Evolutionary conservation across 1,140 invertebrate genomes (phyloP).

Genomic region (Drosophila takahashii): DNA sequence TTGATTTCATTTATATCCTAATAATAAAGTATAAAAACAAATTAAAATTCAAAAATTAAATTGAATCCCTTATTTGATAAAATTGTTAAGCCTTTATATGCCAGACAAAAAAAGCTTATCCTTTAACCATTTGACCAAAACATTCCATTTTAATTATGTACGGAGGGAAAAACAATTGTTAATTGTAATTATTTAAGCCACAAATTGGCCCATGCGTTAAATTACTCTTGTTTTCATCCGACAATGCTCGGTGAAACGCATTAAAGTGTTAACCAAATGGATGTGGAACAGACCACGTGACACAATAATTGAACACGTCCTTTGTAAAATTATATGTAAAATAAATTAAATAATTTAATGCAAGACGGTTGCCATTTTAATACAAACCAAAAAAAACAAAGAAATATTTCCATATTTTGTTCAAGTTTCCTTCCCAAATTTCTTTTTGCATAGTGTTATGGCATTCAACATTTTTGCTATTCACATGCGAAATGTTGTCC

Average conservation of each 20-base stretch:
- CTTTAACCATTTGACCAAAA: neutral
- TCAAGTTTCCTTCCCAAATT: neutral
- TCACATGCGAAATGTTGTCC: constrained; percentile 8
- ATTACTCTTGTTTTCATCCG: constrained; percentile 9
- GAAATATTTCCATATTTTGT: neutral
- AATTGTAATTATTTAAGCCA: constrained; percentile 44
- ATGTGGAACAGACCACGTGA: constrained; percentile 21
- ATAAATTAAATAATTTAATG: constrained; percentile 7
- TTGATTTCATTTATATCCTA: too few species aligned
- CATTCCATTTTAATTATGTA: constrained; percentile 27
- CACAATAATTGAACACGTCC: constrained; percentile 15
- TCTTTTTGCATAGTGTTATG: neutral
- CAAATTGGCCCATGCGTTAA: constrained; percentile 39
- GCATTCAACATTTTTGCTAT: neutral
- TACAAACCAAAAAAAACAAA: neutral
- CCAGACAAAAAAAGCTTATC: too few species aligned
- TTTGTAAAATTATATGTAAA: constrained; percentile 16
- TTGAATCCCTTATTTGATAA: neutral
- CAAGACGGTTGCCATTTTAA: neutral
- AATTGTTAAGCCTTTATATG: neutral
- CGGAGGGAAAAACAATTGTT: constrained; percentile 19
- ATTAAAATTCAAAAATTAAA: neutral
- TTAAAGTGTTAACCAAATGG: constrained; percentile 27
- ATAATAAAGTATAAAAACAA: neutral
- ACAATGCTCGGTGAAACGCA: constrained; percentile 14